These are phyloP conservation scores for Papilio glaucus DNA, from an alignment of 1,140 invertebrate species.

Conservation along the genomic window DNA sequence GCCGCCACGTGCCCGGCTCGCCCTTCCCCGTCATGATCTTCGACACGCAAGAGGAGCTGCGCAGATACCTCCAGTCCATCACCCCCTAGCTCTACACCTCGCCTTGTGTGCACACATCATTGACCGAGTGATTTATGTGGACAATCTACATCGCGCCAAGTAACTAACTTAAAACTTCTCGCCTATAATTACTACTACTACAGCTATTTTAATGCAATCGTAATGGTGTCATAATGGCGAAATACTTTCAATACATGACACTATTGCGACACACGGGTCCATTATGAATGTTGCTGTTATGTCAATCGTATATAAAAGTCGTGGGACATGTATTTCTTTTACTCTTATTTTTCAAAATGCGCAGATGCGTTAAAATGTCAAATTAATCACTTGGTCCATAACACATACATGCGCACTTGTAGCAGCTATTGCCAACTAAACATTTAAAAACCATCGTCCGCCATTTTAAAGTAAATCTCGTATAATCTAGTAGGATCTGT, in stretches of 20 bases:
- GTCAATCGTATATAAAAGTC: no score
- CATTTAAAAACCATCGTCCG: neutral
- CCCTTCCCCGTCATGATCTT: conserved; percentile 99
- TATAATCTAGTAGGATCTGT: conserved; percentile 24
- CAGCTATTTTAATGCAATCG: no score
- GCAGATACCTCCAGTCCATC: conserved; percentile 82
- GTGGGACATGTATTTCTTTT: no score
- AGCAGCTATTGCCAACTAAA: neutral
- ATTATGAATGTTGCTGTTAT: no score
- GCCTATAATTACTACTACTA: no score
- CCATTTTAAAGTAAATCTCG: conserved; percentile 17
- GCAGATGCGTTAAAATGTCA: neutral
- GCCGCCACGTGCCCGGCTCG: conserved; percentile 97
- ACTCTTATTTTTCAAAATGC: no score
- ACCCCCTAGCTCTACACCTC: conserved; percentile 46
- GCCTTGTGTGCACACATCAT: neutral
- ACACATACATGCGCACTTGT: neutral
- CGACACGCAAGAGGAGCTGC: conserved; percentile 98
- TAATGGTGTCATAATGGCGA: no score
- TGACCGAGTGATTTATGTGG: neutral
- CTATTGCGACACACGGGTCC: no score
- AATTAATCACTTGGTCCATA: neutral
- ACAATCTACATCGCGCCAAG: neutral
- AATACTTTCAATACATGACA: no score
- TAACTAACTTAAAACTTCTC: no score